A percentile compares a stretch with the other conserved stretches of the same genome.
Conservation (phyloP, 2,888 invertebrate genomes). For the Syrista parreyssii region DNA sequence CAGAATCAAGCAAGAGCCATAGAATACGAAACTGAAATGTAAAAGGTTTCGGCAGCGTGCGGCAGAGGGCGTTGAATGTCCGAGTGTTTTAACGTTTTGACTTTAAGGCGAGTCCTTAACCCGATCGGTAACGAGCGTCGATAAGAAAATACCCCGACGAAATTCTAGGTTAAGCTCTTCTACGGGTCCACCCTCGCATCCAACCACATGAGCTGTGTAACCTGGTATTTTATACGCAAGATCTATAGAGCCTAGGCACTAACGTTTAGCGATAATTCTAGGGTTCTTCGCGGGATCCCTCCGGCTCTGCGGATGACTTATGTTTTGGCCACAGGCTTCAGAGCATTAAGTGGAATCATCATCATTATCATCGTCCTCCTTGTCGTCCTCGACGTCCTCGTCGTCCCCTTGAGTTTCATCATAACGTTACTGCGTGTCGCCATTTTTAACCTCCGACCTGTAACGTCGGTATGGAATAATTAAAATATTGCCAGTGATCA, state of each 20-base stretch:
- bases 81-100: background rate
- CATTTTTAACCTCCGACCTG: background rate
- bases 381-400: background rate
- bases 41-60: background rate
- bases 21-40: background rate
- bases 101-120: background rate
- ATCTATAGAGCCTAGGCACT: slow-evolving; percentile 66
- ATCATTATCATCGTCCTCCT: slow-evolving; percentile 1
- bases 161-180: slow-evolving; percentile 34
- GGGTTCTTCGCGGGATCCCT: slow-evolving; percentile 53
- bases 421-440: slow-evolving; percentile 16
- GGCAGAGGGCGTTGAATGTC: background rate
- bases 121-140: slow-evolving; percentile 5
- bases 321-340: slow-evolving; percentile 39
- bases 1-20: background rate
- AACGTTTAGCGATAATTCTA: slow-evolving; percentile 66
- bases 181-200: slow-evolving; percentile 54
- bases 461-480: background rate
- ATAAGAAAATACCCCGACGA: slow-evolving; percentile 27
- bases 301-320: slow-evolving; percentile 59
- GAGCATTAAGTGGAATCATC: slow-evolving; percentile 6
- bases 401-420: slow-evolving; percentile 26
- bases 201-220: slow-evolving; percentile 43
- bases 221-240: slow-evolving; percentile 65
- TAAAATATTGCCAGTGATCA: background rate